These are phyloP conservation scores for Bubo blakistoni DNA, from an alignment of 2,113 vertebrate genomes.

Conservation along the genomic window DNA sequence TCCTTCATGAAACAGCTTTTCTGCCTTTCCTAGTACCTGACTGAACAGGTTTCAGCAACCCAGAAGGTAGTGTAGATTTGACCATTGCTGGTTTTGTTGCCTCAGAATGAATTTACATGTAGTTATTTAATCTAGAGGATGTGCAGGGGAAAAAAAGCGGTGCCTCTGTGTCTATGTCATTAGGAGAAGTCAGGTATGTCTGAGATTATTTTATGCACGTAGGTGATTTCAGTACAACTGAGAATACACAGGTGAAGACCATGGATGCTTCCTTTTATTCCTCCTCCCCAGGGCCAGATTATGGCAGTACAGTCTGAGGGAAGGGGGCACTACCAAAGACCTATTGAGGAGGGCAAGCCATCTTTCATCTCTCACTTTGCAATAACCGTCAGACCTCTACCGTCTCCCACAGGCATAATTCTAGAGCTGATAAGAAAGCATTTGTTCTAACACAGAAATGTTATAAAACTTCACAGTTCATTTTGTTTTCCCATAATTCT, in stretches of 20 bases:
- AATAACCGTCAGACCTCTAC: background rate
- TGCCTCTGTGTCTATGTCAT: background rate
- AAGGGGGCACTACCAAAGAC: background rate
- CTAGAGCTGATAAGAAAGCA: background rate
- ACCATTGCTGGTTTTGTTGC: background rate
- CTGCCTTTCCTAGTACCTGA: background rate
- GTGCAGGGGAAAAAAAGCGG: rapidly evolving
- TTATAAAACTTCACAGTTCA: background rate
- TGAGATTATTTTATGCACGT: background rate
- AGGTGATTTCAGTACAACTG: background rate
- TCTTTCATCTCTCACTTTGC: background rate
- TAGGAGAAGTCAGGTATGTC: background rate
- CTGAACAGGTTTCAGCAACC: background rate
- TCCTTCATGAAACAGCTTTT: background rate
- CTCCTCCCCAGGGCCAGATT: background rate
- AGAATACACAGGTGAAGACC: background rate
- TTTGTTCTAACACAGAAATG: background rate
- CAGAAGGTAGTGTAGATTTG: background rate
- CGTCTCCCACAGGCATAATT: background rate
- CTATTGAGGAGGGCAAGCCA: background rate
- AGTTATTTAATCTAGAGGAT: background rate
- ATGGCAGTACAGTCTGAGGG: background rate
- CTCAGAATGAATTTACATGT: background rate
- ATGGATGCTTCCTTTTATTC: background rate
- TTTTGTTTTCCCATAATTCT: background rate